Conservation (phyloP, 2,888 invertebrate genomes). For the Neoascia interrupta region DNA sequence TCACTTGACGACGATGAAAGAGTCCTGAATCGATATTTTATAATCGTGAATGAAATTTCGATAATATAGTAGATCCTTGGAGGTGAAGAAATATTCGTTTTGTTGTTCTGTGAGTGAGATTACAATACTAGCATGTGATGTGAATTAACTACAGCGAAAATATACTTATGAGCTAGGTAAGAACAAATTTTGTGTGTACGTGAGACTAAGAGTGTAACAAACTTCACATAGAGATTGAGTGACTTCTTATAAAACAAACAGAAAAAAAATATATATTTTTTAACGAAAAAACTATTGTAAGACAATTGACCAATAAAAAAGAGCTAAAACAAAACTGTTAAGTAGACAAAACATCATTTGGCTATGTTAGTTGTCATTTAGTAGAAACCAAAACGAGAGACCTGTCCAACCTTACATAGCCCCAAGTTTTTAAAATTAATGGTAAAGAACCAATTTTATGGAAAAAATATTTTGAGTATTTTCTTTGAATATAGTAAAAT, state of each 20-base stretch:
- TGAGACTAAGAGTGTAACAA: conserved; percentile 54
- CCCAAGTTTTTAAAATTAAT: background rate
- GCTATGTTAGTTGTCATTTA: too few species aligned
- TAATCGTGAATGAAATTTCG: conserved; percentile 71
- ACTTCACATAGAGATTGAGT: conserved; percentile 58
- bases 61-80: conserved; percentile 66
- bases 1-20: conserved; percentile 53
- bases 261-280: background rate
- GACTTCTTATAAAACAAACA: background rate
- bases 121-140: conserved; percentile 64
- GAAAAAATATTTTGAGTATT: too few species aligned
- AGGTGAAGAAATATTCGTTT: conserved; percentile 53
- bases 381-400: conserved; percentile 17
- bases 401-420: conserved; percentile 54
- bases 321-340: background rate
- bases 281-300: too few species aligned
- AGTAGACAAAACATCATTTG: too few species aligned
- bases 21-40: conserved; percentile 79
- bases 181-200: conserved; percentile 11
- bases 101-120: conserved; percentile 49
- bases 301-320: background rate
- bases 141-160: conserved; percentile 57
- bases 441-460: too few species aligned
- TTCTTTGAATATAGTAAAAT: too few species aligned
- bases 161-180: conserved; percentile 44